Percentiles rank a stretch among this genome's conserved stretches.
phyloP scores from a whole-genome alignment of 2,888 invertebrate species.

The Arrhopalites spinosus region DNA sequence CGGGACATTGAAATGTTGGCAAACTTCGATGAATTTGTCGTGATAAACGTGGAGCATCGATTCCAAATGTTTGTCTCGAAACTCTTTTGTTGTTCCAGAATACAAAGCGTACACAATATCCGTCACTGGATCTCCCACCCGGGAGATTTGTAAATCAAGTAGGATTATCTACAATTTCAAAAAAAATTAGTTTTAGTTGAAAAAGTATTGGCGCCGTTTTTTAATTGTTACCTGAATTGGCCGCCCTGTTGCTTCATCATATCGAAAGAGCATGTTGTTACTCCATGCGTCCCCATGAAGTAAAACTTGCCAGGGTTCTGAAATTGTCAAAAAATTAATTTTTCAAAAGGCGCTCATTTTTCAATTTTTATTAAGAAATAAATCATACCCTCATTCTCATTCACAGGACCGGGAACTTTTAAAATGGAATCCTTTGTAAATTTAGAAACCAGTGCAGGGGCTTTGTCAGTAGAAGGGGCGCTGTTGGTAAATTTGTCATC shows the following conservation, averaged over 20 bases:
- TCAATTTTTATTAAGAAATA: not conserved
- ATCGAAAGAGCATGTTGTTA: constrained; percentile 51
- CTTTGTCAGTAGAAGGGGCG: too few species aligned
- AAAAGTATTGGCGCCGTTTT: too few species aligned
- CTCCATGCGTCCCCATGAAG: constrained; percentile 49
- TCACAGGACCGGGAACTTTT: not conserved
- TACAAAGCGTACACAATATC: constrained; percentile 45
- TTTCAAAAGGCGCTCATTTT: too few species aligned
- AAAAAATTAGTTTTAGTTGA: too few species aligned
- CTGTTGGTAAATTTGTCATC: not conserved
- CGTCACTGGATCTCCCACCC: constrained; percentile 38
- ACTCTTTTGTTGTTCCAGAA: constrained; percentile 41
- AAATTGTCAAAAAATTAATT: not conserved
- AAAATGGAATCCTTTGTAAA: not conserved
- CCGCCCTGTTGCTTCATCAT: constrained; percentile 31
- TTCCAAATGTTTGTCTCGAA: constrained; percentile 22
- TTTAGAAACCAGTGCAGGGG: too few species aligned
- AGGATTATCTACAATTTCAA: not conserved
- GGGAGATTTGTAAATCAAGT: constrained; percentile 44
- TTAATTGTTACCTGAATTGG: constrained; percentile 34
- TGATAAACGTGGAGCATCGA: constrained; percentile 20
- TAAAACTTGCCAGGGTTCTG: constrained; percentile 44
- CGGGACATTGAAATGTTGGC: constrained; percentile 19
- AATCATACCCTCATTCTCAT: not conserved
- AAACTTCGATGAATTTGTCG: constrained; percentile 36